phyloP scores from a whole-genome alignment of 2,888 invertebrate genomes.

The Cinara cedri region DNA sequence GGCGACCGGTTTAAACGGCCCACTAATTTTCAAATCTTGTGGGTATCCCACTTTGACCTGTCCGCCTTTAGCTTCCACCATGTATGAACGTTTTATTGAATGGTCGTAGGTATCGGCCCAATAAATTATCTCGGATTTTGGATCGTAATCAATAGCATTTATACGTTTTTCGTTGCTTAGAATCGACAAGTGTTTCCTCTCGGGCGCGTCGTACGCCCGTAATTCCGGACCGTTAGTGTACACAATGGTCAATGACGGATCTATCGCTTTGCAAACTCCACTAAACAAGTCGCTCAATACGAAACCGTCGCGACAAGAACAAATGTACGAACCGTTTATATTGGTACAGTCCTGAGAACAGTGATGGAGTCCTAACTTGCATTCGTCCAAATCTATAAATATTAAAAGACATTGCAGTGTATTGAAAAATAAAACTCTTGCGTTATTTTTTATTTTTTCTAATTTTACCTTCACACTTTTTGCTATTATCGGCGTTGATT shows the following conservation, averaged over 20 bases:
- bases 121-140: constrained; percentile 82
- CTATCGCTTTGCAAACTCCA: constrained; percentile 79
- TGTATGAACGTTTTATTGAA: constrained; percentile 88
- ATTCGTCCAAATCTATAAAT: constrained; percentile 82
- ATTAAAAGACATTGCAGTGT: neutral
- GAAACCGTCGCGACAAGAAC: constrained; percentile 86
- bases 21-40: constrained; percentile 83
- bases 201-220: constrained; percentile 71
- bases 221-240: constrained; percentile 72
- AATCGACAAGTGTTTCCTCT: constrained; percentile 74
- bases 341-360: constrained; percentile 95
- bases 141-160: constrained; percentile 89
- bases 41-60: constrained; percentile 81
- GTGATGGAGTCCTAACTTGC: constrained; percentile 78
- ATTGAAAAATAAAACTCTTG: neutral
- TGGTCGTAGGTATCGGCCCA: constrained; percentile 94
- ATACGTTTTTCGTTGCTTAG: constrained; percentile 86
- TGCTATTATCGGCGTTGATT: constrained; percentile 78
- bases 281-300: constrained; percentile 75
- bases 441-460: neutral
- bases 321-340: constrained; percentile 86
- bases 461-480: constrained; percentile 71
- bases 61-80: constrained; percentile 80
- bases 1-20: constrained; percentile 76
- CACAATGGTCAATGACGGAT: constrained; percentile 67